Evolutionary conservation across 1,140 invertebrate species (phyloP).

Genomic region (Lanistes nyassanus): DNA sequence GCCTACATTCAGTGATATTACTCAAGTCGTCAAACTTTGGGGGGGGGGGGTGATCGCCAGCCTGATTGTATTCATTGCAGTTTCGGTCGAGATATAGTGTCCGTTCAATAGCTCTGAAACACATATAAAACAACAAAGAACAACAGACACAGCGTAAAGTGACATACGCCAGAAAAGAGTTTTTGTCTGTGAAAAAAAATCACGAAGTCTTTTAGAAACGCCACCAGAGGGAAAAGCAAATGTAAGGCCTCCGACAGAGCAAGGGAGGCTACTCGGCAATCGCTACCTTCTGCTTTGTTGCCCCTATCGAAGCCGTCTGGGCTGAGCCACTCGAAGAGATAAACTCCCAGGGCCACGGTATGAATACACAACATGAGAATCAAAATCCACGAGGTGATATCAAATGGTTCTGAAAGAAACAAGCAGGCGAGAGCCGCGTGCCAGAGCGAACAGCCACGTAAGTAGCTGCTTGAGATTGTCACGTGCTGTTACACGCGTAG

Average conservation of each 20-base stretch:
- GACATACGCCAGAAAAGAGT: not conserved
- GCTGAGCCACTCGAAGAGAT: constrained; percentile 91
- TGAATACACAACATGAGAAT: constrained; percentile 40
- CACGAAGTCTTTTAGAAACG: not conserved
- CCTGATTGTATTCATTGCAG: no score
- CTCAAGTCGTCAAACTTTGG: no score
- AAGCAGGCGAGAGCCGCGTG: no score
- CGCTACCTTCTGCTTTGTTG: constrained; percentile 33
- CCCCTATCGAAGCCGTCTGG: constrained; percentile 62
- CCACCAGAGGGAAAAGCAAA: no score
- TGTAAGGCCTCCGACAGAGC: no score
- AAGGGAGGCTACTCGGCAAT: not conserved
- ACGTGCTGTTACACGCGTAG: no score
- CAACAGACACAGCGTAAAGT: not conserved
- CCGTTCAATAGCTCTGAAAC: not conserved
- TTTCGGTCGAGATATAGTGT: no score
- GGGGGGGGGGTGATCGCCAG: no score
- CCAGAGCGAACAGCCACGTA: no score
- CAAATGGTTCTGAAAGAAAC: constrained; percentile 49
- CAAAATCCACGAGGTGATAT: constrained; percentile 42
- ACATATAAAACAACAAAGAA: not conserved
- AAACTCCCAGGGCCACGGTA: constrained; percentile 75
- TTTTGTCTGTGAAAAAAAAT: not conserved
- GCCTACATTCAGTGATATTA: no score
- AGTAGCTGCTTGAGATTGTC: no score